These are phyloP conservation scores for Chaitophorus viminalis DNA, from an alignment of 2,888 invertebrate species.

Conservation along the genomic window DNA sequence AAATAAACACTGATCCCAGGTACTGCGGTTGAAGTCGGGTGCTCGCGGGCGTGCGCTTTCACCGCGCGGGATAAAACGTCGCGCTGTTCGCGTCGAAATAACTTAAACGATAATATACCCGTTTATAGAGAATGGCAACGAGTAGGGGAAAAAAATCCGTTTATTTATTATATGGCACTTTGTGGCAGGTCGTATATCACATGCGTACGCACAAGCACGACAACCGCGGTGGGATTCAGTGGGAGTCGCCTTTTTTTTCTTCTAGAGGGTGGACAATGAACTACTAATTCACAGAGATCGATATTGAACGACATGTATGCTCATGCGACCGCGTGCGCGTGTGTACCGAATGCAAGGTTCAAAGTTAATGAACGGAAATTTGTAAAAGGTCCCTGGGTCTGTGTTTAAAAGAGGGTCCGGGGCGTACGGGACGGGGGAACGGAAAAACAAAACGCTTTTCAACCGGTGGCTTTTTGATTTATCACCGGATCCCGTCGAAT, in stretches of 20 bases:
- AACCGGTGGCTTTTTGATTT: conserved; percentile 53
- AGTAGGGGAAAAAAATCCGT: conserved; percentile 4
- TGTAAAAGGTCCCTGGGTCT: conserved; percentile 44
- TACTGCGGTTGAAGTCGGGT: no score
- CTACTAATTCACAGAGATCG: conserved; percentile 52
- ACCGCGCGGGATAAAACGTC: not conserved
- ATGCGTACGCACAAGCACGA: no score
- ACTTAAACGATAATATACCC: not conserved
- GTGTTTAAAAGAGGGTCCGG: conserved; percentile 33
- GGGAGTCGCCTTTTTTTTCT: conserved; percentile 36
- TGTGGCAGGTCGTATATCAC: conserved; percentile 50
- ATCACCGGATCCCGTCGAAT: conserved; percentile 50
- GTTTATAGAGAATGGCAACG: not conserved
- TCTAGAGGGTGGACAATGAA: conserved; percentile 37
- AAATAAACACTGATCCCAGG: no score
- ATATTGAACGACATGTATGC: conserved; percentile 25
- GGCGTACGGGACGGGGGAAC: not conserved
- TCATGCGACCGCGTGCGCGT: not conserved
- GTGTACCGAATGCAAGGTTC: not conserved
- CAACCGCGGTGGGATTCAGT: not conserved
- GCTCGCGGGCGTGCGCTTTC: not conserved
- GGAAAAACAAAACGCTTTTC: conserved; percentile 50
- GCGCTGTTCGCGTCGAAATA: conserved; percentile 16
- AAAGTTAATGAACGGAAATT: conserved; percentile 58
- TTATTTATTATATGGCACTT: conserved; percentile 48